phyloP scores from a whole-genome alignment of 2,797 vertebrate species.

The Nannoperca obscura region DNA sequence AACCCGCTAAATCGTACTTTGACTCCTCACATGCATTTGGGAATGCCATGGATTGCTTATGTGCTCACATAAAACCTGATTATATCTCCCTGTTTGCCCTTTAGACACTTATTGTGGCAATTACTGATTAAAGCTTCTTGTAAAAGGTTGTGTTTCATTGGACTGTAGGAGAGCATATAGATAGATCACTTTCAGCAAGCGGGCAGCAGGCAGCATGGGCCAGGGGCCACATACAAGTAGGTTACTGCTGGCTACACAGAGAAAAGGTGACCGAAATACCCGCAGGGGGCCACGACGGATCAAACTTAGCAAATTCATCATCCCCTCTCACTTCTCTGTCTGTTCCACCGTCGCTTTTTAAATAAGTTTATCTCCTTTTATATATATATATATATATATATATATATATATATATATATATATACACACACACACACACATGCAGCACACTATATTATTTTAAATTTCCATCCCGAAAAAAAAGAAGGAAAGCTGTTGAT shows the following conservation, averaged over 20 bases:
- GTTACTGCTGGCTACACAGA: conserved; percentile 34
- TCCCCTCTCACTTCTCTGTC: neutral
- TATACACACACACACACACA: too few species aligned
- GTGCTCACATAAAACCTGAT: neutral
- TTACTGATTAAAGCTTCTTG: conserved; percentile 10
- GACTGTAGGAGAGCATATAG: conserved; percentile 15
- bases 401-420: neutral
- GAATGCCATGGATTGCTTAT: neutral
- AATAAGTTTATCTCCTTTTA: neutral
- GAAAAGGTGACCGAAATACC: conserved; percentile 44
- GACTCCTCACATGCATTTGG: conserved; percentile 2
- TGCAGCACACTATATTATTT: neutral
- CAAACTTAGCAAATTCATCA: conserved; percentile 34
- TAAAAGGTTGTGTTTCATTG: conserved; percentile 12
- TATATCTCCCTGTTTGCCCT: neutral
- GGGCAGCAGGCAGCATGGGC: conserved; percentile 51
- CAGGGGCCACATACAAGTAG: conserved; percentile 52
- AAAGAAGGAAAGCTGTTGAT: neutral
- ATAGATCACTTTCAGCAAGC: conserved; percentile 46
- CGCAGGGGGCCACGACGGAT: conserved; percentile 7
- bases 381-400: too few species aligned
- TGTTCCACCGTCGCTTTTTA: neutral
- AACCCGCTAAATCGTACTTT: conserved; percentile 1
- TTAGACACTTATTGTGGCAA: conserved; percentile 1
- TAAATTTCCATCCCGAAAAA: neutral